These are phyloP conservation scores for Temnothorax unifasciatus DNA, from an alignment of 2,888 invertebrate genomes.

Conservation along the genomic window DNA sequence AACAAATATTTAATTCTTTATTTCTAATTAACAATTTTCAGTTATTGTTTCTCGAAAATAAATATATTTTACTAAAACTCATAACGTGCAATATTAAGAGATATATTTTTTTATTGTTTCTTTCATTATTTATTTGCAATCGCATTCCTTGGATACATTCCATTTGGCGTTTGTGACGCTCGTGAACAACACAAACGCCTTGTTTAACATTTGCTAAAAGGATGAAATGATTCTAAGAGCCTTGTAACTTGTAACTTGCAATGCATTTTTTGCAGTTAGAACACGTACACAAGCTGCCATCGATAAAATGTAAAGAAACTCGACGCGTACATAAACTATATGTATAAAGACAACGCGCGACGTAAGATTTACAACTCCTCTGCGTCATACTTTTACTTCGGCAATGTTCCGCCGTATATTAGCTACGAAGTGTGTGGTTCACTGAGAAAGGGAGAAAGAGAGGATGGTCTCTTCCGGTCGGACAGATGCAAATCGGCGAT, in stretches of 20 bases:
- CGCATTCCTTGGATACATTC: too few species aligned
- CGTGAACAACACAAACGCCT: too few species aligned
- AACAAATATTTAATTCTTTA: neutral
- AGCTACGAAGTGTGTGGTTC: conserved; percentile 12
- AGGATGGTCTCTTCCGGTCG: conserved; percentile 38
- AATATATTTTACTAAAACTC: neutral
- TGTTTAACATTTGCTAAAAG: too few species aligned
- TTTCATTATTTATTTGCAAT: neutral
- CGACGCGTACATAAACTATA: neutral
- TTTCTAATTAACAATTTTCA: conserved; percentile 1
- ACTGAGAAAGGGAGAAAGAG: conserved; percentile 3
- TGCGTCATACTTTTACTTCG: neutral
- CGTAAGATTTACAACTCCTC: conserved; percentile 3
- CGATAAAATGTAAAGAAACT: neutral
- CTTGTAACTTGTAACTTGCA: neutral
- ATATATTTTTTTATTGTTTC: neutral
- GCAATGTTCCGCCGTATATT: conserved; percentile 38
- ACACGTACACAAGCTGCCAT: neutral
- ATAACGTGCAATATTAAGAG: neutral
- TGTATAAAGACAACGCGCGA: neutral
- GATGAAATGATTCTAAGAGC: too few species aligned
- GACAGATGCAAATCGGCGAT: conserved; percentile 49
- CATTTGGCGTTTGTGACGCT: too few species aligned
- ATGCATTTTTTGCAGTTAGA: neutral
- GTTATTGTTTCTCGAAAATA: neutral